Base-by-base conservation (phyloP, 2,797 vertebrate genomes). In the Poeciliopsis turneri region DNA sequence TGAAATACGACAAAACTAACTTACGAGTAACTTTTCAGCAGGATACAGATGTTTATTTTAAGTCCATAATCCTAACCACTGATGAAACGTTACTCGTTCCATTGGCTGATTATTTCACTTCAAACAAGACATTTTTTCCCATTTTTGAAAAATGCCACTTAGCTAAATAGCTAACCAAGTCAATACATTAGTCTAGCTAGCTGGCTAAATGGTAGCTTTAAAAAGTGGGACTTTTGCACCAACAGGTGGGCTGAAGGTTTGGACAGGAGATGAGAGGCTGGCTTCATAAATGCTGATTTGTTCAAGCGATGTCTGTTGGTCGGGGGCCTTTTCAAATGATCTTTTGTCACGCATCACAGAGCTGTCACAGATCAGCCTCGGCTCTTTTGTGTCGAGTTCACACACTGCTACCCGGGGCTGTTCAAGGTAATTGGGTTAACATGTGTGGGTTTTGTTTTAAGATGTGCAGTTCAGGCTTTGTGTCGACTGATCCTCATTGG, bases 401-500 rank as follows among this genome's bases (percentile, higher is more conserved):
- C 75, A 75, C 78, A 9, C 16, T 36, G 68, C 72, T 55, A 33
- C 70, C 76, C 46, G 25, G 36, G 80, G 78, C 78, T 78, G 81
- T 84, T 78, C 16, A 2, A 79, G 13, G 74, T 81, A 47, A 90
- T 86, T 61, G 74, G 51, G 28, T 23, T 49, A 85, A 88, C 82
- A 76, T 80, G 74, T 83, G 68, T 78, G 82, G 72, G 51, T 80
- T 87, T 77, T 73, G 80, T 87, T 85, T 82, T 72, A 81, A 84
- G 45, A 75, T 73, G 82, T 59, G 51, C 76, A 85, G 69, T 83
- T 36, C 9, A 69, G 75, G 49, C 72, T 73, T 20, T 30, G 53
- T 53, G 83, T 43, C 81, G 86, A 87, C 74, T 89, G 87, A 91
- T 83, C 76, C 55, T 80, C 78, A 89, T 84, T 86, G 90, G 88